Evolutionary conservation across 1,140 invertebrate genomes (phyloP).

Genomic region (Melanaphis sacchari): DNA sequence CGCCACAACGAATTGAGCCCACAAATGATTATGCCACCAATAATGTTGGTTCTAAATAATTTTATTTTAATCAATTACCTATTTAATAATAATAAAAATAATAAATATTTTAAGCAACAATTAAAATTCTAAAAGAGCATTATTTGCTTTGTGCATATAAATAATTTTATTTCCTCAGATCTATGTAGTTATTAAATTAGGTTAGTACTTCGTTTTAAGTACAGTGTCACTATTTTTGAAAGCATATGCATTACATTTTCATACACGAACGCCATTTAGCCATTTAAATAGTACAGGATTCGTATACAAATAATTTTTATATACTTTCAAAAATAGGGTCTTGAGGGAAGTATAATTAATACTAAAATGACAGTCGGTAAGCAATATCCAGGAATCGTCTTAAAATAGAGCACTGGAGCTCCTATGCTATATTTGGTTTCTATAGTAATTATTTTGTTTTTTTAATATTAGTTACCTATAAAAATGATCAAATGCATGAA

Average conservation of each 20-base stretch:
- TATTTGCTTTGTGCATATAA: constrained; percentile 46
- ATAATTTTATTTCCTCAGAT: constrained; percentile 50
- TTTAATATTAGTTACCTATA: constrained; percentile 37
- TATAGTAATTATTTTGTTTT: constrained; percentile 29
- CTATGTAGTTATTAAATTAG: constrained; percentile 36
- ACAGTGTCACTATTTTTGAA: not conserved
- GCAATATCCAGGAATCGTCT: constrained; percentile 11
- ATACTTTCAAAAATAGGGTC: constrained; percentile 25
- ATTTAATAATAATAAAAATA: constrained; percentile 52
- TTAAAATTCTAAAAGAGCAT: constrained; percentile 51
- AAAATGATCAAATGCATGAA: constrained; percentile 34
- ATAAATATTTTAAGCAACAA: constrained; percentile 55
- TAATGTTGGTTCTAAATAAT: constrained; percentile 55
- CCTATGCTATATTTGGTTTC: constrained; percentile 28
- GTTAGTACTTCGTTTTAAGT: constrained; percentile 43
- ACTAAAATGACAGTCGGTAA: constrained; percentile 36
- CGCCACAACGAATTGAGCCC: constrained; percentile 56
- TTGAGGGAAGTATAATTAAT: not conserved
- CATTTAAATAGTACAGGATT: not conserved
- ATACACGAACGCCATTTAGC: not conserved
- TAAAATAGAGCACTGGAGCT: not conserved
- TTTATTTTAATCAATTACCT: constrained; percentile 26
- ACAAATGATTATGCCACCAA: constrained; percentile 50
- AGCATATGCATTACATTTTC: not conserved
- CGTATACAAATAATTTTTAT: not conserved